These are phyloP conservation scores for Ctenochaetus hawaiiensis DNA, from an alignment of 2,797 vertebrate genomes.

Conservation along the genomic window DNA sequence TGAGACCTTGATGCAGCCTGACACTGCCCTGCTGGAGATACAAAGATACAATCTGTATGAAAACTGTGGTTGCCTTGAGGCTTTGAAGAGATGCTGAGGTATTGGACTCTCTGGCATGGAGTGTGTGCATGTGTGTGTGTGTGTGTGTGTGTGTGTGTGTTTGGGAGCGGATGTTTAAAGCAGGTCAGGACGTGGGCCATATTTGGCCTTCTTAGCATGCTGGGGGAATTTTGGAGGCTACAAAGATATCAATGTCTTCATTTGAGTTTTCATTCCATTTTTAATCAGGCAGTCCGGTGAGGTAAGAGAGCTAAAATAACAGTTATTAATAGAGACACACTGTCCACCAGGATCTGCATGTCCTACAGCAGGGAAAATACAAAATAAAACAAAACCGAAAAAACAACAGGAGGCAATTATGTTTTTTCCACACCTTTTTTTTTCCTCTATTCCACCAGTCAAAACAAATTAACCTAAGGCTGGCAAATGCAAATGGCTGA, in stretches of 20 bases:
- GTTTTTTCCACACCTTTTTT: conserved; percentile 11
- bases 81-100: conserved; percentile 51
- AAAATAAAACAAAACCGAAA: background rate
- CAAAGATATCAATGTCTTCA: conserved; percentile 65
- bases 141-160: background rate
- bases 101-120: conserved; percentile 4
- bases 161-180: conserved; percentile 13
- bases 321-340: conserved; percentile 71
- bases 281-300: conserved; percentile 74
- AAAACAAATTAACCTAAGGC: conserved; percentile 56
- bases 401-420: conserved; percentile 42
- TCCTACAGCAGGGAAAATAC: conserved; percentile 31
- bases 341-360: conserved; percentile 58
- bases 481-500: conserved; percentile 56
- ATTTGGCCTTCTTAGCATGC: conserved; percentile 54
- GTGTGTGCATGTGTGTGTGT: background rate
- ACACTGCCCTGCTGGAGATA: conserved; percentile 55
- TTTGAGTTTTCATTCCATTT: conserved; percentile 73
- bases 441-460: conserved; percentile 34
- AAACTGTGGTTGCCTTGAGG: conserved; percentile 47
- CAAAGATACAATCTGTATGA: conserved; percentile 53
- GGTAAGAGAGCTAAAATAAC: conserved; percentile 71
- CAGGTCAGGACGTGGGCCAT: conserved; percentile 32
- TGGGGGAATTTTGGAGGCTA: conserved; percentile 62
- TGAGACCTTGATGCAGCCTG: conserved; percentile 66